Conservation (phyloP, 2,888 invertebrate genomes). For the Lasiommata megera region DNA sequence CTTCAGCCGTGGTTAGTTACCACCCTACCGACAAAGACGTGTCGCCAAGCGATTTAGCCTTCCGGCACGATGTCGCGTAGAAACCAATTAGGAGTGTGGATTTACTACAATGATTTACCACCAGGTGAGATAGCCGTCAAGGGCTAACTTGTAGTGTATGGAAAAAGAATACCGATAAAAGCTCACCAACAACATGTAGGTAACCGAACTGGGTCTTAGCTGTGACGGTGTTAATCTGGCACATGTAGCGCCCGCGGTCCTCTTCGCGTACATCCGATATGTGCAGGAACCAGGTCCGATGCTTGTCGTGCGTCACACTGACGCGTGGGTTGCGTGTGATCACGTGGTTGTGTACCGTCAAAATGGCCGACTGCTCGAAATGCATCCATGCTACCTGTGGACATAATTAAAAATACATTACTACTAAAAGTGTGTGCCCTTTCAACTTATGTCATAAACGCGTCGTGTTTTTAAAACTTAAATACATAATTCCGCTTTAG, state of each 20-base stretch:
- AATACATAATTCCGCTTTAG: no score
- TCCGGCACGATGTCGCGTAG: no score
- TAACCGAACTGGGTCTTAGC: slow-evolving; percentile 96
- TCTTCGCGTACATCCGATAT: slow-evolving; percentile 95
- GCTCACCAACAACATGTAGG: slow-evolving; percentile 94
- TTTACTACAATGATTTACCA: no score
- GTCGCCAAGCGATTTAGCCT: no score
- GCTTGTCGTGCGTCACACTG: slow-evolving; percentile 95
- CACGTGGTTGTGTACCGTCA: slow-evolving; percentile 96
- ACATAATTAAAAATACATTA: not conserved
- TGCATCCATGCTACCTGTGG: slow-evolving; percentile 97
- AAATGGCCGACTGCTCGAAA: slow-evolving; percentile 95
- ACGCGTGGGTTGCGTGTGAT: slow-evolving; percentile 96
- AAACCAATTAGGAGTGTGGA: no score
- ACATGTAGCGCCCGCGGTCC: slow-evolving; percentile 96
- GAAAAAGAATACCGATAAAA: slow-evolving; percentile 9
- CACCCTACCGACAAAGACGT: no score
- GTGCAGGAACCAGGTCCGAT: slow-evolving; percentile 95
- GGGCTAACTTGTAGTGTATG: not conserved
- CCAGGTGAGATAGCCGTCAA: no score
- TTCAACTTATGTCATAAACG: no score
- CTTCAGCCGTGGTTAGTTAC: no score
- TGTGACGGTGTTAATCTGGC: slow-evolving; percentile 95
- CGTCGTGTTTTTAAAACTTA: no score
- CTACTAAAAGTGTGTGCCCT: no score